Evolutionary conservation across 2,797 vertebrate species (phyloP), one percentile per base, ranked within the genome.

Genomic region (Nasua narica): DNA sequence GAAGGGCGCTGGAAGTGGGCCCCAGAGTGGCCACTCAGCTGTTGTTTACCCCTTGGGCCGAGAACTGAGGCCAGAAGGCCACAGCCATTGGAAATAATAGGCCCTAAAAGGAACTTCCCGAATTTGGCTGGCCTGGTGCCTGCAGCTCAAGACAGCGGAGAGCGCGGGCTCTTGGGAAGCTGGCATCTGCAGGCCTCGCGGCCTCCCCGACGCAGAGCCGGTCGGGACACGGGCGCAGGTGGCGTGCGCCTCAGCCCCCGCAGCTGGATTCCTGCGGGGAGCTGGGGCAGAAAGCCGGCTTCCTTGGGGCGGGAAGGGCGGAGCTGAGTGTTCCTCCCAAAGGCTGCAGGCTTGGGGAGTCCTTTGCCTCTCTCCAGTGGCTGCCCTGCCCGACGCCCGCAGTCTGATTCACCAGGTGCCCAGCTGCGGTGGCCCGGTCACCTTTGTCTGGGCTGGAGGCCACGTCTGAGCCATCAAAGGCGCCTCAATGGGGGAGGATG

Each of bases 401-500:
- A 72, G 46, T 52, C 52, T 60, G 77, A 70, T 70, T 90, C 18
- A 14, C 91, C 94, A 86, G 97, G 96, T 96, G 96, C 87, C 94
- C 29, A 8, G 60, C 65, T 21, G 19, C 78, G 14, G 46, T 9
- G 1, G 48, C 70, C 81, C 1, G 0, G 94, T 88, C 95, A 97
- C 90, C 91, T 97, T 95, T 97, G 95, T 97, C 94, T 97, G 93
- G 88, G 56, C 87, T 78, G 54, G 87, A 76, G 94, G 85, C 89
- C 90, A 95, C 35, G 21, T 96, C 96, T 97, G 90, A 96, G 77
- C 92, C 96, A 96, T 86, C 88, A 98, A 97, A 94, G 96, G 88
- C 16, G 70, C 87, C 77, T 94, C 93, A 77, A 37, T 87, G 93
- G 50, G 69, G 90, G 92, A 97, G 96, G 90, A 97, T 11, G 88